A percentile compares a stretch with the other conserved stretches of the same genome.
These are phyloP conservation scores for Allacma fusca DNA, from an alignment of 2,888 invertebrate species.

Conservation along the genomic window DNA sequence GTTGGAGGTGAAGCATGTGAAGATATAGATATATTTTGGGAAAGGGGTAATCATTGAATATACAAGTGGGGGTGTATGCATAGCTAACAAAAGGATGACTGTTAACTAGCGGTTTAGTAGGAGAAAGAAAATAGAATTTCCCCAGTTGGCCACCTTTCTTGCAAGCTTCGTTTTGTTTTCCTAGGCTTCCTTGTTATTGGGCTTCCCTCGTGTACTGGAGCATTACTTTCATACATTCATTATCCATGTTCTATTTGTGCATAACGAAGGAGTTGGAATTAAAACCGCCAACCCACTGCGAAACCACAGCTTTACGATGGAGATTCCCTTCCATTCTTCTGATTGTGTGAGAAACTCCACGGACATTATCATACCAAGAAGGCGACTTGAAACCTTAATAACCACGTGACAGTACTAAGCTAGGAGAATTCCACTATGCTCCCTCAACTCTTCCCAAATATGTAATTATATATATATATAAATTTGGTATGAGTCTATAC, in stretches of 20 bases:
- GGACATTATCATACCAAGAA: background rate
- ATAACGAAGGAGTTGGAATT: constrained; percentile 35
- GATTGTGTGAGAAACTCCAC: constrained; percentile 21
- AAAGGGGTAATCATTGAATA: constrained; percentile 16
- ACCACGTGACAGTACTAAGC: constrained; percentile 25
- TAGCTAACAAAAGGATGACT: background rate
- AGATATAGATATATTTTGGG: background rate
- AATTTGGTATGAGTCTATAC: too few species aligned
- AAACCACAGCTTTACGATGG: constrained; percentile 39
- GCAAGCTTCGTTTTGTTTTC: constrained; percentile 23
- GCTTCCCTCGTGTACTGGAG: background rate
- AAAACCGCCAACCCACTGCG: constrained; percentile 37
- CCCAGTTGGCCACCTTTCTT: constrained; percentile 33
- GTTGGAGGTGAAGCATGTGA: background rate
- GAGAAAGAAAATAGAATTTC: constrained; percentile 28
- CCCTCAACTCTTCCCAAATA: background rate
- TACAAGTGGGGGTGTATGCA: constrained; percentile 9
- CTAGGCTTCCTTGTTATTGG: constrained; percentile 18
- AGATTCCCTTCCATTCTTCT: background rate
- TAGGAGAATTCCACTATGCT: background rate
- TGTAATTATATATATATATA: too few species aligned
- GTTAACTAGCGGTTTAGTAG: constrained; percentile 22
- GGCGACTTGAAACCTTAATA: constrained; percentile 32
- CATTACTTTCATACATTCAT: constrained; percentile 31
- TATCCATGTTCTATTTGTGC: constrained; percentile 36